These are phyloP conservation scores for Halictus ligatus DNA, from an alignment of 2,888 invertebrate genomes.

Conservation along the genomic window DNA sequence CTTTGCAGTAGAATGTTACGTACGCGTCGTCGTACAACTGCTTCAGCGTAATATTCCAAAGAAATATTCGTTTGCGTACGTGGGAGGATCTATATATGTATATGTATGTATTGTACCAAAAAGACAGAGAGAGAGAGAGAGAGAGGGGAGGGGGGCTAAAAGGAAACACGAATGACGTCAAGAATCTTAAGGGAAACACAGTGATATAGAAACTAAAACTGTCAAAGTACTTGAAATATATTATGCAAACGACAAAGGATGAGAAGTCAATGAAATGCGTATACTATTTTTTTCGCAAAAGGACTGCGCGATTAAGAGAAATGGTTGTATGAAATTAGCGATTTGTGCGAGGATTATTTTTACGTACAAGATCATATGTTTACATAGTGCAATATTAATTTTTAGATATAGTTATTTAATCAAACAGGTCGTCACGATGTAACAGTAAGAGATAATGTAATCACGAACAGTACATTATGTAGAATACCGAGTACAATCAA, in stretches of 20 bases:
- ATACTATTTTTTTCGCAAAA: conserved; percentile 31
- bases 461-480: conserved; percentile 52
- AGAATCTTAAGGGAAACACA: conserved; percentile 20
- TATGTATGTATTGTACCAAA: conserved; percentile 21
- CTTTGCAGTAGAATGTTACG: conserved; percentile 36
- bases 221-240: conserved; percentile 6
- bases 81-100: not conserved
- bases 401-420: conserved; percentile 47
- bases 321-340: conserved; percentile 43
- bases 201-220: conserved; percentile 17
- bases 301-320: conserved; percentile 18
- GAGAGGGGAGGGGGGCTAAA: conserved; percentile 8
- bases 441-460: conserved; percentile 36
- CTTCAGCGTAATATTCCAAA: conserved; percentile 56
- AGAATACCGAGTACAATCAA: conserved; percentile 52
- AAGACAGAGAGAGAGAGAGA: not conserved
- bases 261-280: conserved; percentile 14
- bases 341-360: conserved; percentile 37
- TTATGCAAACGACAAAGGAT: not conserved
- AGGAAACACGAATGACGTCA: not conserved
- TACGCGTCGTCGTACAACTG: conserved; percentile 36
- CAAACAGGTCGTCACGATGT: conserved; percentile 24
- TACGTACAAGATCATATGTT: conserved; percentile 47
- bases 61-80: conserved; percentile 49
- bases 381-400: conserved; percentile 62